phyloP scores from a whole-genome alignment of 2,888 invertebrate species.

The Microdon myrmicae region DNA sequence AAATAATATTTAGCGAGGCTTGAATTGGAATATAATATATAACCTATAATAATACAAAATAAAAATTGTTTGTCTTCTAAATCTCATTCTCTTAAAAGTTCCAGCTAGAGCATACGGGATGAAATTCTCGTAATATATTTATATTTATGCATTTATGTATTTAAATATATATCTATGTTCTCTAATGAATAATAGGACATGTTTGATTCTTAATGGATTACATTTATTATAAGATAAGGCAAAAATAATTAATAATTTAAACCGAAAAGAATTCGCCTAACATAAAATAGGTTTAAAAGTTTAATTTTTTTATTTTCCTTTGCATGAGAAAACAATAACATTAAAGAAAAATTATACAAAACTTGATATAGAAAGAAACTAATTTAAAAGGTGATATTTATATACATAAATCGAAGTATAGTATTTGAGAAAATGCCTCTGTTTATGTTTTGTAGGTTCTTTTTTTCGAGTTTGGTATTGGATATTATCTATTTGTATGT shows the following conservation, averaged over 20 bases:
- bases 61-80: neutral
- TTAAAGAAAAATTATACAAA: slow-evolving; percentile 9
- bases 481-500: slow-evolving; percentile 19
- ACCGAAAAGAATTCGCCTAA: slow-evolving; percentile 51
- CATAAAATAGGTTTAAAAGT: slow-evolving; percentile 32
- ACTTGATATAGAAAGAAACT: slow-evolving; percentile 16
- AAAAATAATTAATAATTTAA: slow-evolving; percentile 40
- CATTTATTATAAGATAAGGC: no score
- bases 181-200: no score
- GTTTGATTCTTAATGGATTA: no score
- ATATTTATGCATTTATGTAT: slow-evolving; percentile 12
- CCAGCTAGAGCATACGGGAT: no score
- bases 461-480: slow-evolving; percentile 45
- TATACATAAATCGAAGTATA: slow-evolving; percentile 8
- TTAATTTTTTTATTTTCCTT: slow-evolving; percentile 17
- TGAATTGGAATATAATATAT: slow-evolving; percentile 43
- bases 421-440: slow-evolving; percentile 47
- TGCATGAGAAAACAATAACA: slow-evolving; percentile 15
- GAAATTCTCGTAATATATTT: slow-evolving; percentile 17
- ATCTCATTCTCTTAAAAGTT: slow-evolving; percentile 3
- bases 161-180: no score
- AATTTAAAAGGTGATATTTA: slow-evolving; percentile 25
- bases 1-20: slow-evolving; percentile 49
- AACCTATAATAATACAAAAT: slow-evolving; percentile 33
- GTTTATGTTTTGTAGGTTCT: slow-evolving; percentile 26